Evolutionary conservation across 2,113 vertebrate genomes (phyloP).

Genomic region (Bungarus multicinctus): DNA sequence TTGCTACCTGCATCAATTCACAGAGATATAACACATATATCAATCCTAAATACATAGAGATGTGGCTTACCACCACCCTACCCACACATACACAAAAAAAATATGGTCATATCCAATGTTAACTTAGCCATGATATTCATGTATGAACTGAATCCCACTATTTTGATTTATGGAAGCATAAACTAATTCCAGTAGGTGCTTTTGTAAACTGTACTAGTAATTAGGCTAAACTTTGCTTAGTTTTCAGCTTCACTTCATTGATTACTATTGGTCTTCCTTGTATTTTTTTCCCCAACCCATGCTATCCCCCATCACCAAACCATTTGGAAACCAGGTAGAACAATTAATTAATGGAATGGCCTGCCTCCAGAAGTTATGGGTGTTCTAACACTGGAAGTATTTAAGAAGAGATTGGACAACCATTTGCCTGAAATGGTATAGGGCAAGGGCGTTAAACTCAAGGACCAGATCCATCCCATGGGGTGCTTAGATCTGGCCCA

Average conservation of each 20-base stretch:
- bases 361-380: not conserved
- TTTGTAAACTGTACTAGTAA: not conserved
- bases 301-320: not conserved
- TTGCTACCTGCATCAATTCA: not conserved
- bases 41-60: not conserved
- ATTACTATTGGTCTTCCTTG: not conserved
- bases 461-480: no score
- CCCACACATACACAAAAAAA: not conserved
- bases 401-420: not conserved
- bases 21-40: not conserved
- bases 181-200: not conserved
- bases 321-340: not conserved
- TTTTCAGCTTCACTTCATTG: not conserved
- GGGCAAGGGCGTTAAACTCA: no score
- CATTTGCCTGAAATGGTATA: not conserved
- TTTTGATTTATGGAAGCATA: not conserved
- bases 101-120: not conserved
- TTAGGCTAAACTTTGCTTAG: not conserved
- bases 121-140: not conserved
- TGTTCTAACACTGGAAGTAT: not conserved
- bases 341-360: not conserved
- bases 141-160: not conserved
- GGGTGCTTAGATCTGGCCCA: no score
- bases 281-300: not conserved
- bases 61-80: accelerated